phyloP scores from a whole-genome alignment of 2,113 vertebrate species.

The Elachura formosa region DNA sequence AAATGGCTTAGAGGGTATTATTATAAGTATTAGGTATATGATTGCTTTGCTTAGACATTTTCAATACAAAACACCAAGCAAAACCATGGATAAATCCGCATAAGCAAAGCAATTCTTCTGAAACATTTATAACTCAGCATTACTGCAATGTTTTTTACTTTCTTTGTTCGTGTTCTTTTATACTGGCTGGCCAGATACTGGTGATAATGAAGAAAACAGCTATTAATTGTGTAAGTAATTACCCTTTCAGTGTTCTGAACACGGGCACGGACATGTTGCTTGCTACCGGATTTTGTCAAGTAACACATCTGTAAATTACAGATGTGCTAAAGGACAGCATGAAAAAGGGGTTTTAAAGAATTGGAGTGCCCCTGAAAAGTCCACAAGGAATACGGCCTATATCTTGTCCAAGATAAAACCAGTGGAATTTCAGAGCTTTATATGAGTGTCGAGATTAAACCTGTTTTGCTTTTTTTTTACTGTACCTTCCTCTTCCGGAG shows the following conservation, averaged over 20 bases:
- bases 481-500: slow-evolving; percentile 91
- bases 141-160: too few relatives aligned
- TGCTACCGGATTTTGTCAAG: not conserved
- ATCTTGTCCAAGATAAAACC: fast-evolving
- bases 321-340: fast-evolving
- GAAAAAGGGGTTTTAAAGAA: fast-evolving
- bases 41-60: not conserved
- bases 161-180: not conserved
- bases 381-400: fast-evolving
- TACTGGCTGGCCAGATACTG: not conserved
- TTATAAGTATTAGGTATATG: not conserved
- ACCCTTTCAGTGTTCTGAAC: not conserved
- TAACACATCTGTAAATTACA: not conserved
- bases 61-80: not conserved
- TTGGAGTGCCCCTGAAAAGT: not conserved
- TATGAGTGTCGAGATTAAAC: fast-evolving
- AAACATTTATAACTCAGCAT: not conserved
- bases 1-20: not conserved
- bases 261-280: fast-evolving
- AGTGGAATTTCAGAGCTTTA: not conserved
- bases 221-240: fast-evolving
- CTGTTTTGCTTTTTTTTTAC: not conserved
- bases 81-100: fast-evolving
- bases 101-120: not conserved
- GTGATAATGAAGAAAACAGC: fast-evolving